Percentiles rank a stretch among this genome's conserved stretches.
Evolutionary conservation across 2,113 vertebrate species (phyloP).

Genomic region (Stegastes partitus): DNA sequence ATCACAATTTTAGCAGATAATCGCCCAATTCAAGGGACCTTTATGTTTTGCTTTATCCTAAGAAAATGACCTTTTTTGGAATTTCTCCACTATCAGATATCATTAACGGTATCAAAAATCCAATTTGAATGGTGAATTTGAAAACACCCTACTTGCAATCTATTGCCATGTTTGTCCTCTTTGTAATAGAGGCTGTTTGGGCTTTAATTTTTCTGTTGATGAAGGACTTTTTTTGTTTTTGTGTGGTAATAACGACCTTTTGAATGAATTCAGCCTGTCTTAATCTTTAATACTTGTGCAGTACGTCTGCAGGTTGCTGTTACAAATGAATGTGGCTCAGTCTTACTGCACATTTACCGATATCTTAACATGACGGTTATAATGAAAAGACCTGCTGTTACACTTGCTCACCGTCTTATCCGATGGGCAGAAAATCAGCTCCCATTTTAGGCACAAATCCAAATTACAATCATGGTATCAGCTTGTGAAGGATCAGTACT

Average conservation of each 20-base stretch:
- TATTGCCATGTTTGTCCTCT: neutral
- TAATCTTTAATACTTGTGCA: neutral
- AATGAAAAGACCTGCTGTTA: constrained; percentile 46
- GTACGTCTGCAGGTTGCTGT: constrained; percentile 45
- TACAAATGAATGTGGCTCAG: constrained; percentile 45
- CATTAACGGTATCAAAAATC: no score
- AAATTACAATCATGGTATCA: neutral
- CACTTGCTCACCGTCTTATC: constrained; percentile 18
- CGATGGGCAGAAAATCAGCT: neutral
- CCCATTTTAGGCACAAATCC: neutral
- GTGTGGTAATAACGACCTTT: constrained; percentile 7
- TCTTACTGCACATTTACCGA: constrained; percentile 4
- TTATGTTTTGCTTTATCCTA: neutral
- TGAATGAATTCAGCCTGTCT: constrained; percentile 46
- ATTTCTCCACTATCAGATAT: no score
- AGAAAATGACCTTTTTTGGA: neutral
- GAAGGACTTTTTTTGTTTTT: neutral
- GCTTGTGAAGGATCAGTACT: neutral
- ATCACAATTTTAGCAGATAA: no score
- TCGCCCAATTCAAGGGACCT: no score
- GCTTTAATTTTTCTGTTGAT: neutral
- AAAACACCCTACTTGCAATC: no score
- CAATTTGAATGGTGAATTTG: no score
- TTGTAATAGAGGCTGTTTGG: neutral
- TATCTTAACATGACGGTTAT: neutral